Percentiles rank a stretch among this genome's conserved stretches.
Conservation (phyloP, 2,113 vertebrate genomes). For the Pomatorhinus ruficollis region DNA sequence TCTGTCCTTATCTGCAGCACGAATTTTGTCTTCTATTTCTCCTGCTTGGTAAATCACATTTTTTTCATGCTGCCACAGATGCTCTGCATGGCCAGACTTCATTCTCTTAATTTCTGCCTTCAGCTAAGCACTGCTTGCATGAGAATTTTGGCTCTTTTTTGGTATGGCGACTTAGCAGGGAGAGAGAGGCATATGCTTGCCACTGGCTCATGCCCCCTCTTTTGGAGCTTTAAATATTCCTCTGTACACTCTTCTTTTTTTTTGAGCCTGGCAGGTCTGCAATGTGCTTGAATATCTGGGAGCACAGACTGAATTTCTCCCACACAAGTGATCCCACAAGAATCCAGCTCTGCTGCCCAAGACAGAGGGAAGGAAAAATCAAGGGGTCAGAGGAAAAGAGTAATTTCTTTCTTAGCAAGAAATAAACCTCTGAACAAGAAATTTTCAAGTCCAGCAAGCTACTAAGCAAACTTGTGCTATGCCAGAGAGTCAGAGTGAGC, state of each 20-base stretch:
- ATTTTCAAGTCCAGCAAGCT: neutral
- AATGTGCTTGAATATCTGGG: neutral
- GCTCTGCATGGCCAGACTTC: neutral
- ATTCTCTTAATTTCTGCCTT: neutral
- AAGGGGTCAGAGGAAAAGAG: neutral
- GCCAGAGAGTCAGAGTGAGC: neutral
- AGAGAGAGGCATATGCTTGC: neutral
- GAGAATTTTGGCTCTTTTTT: neutral
- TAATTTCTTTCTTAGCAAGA: neutral
- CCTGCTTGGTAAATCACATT: neutral
- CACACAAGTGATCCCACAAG: neutral
- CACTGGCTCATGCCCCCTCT: neutral
- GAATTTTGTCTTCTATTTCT: conserved; percentile 14
- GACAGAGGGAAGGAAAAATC: neutral
- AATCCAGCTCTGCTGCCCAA: neutral
- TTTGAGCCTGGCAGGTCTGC: neutral
- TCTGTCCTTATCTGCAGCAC: neutral
- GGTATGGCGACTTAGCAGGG: neutral
- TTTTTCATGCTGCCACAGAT: neutral
- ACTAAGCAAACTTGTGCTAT: neutral
- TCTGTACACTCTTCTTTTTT: neutral
- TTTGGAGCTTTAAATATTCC: neutral
- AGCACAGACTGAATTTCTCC: neutral
- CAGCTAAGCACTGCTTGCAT: neutral
- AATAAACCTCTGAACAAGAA: neutral